These are phyloP conservation scores for Moxostoma hubbsi DNA, from an alignment of 2,797 vertebrate genomes.

Conservation along the genomic window DNA sequence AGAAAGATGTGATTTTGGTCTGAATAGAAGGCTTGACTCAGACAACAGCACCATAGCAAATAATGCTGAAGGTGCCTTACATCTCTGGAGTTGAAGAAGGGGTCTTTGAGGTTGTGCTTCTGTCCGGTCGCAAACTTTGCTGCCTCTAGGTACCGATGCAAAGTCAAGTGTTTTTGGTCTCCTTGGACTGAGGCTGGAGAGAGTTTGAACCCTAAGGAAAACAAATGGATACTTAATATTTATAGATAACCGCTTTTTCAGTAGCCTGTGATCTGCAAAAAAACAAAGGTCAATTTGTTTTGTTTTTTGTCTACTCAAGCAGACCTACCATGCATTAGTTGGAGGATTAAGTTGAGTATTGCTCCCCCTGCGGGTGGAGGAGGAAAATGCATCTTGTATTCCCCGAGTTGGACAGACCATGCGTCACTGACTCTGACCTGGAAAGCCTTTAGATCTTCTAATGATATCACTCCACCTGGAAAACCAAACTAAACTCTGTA, in stretches of 20 bases:
- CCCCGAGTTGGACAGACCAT: slow-evolving; percentile 75
- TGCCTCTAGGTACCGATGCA: slow-evolving; percentile 85
- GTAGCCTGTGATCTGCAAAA: not conserved
- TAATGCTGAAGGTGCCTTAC: slow-evolving; percentile 56
- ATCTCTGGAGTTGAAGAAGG: slow-evolving; percentile 59
- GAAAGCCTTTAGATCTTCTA: slow-evolving; percentile 82
- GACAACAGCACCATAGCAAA: not conserved
- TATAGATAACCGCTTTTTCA: not conserved
- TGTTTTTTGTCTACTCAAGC: too few species aligned
- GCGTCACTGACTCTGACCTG: slow-evolving; percentile 71
- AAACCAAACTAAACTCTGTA: slow-evolving; percentile 50
- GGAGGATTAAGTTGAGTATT: slow-evolving; percentile 86
- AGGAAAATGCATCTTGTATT: slow-evolving; percentile 79
- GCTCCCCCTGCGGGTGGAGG: slow-evolving; percentile 86
- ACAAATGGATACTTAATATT: not conserved
- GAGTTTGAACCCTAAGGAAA: slow-evolving; percentile 77
- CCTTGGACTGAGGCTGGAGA: slow-evolving; percentile 66
- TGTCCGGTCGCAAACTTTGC: slow-evolving; percentile 87
- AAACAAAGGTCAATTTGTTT: not conserved
- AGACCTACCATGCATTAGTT: slow-evolving; percentile 83
- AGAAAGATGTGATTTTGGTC: not conserved
- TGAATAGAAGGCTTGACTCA: not conserved
- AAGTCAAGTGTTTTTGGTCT: slow-evolving; percentile 67
- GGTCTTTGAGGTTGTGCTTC: slow-evolving; percentile 74
- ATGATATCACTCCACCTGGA: slow-evolving; percentile 77